A percentile compares a stretch with the other conserved stretches of the same genome.
Conservation (phyloP, 2,113 vertebrate genomes). For the Eretmochelys imbricata region DNA sequence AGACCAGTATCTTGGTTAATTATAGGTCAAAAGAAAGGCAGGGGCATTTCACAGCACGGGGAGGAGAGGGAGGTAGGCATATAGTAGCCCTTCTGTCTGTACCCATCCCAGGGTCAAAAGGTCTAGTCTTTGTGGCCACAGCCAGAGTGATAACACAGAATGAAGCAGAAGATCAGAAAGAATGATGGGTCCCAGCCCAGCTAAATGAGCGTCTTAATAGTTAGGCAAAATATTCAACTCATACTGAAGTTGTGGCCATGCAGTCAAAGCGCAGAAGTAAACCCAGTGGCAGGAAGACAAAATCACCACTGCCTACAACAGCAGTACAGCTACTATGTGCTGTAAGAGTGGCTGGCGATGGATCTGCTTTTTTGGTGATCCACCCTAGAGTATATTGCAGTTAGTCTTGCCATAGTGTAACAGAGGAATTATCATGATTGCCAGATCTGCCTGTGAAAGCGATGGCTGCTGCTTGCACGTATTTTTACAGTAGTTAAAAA, state of each 20-base stretch:
- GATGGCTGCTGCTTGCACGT: neutral
- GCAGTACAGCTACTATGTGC: neutral
- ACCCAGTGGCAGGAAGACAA: neutral
- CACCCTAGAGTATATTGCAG: neutral
- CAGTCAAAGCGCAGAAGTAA: neutral
- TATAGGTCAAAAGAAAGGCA: rapidly evolving
- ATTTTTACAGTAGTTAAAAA: neutral
- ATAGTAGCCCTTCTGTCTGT: neutral
- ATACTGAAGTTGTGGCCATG: neutral
- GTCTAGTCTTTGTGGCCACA: too few relatives aligned
- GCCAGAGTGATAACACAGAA: neutral
- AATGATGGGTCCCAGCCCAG: neutral
- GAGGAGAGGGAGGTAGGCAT: neutral
- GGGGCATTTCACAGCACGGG: neutral
- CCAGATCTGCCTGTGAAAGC: neutral
- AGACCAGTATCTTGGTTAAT: rapidly evolving
- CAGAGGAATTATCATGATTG: neutral
- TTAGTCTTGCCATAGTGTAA: neutral
- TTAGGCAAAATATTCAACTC: neutral
- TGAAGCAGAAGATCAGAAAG: neutral
- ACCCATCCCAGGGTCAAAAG: neutral
- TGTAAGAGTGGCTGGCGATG: neutral
- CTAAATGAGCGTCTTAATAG: neutral
- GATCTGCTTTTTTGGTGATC: neutral
- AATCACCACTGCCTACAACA: neutral